Base-by-base conservation (phyloP, 2,113 vertebrate genomes). In the Bolborhynchus lineola region DNA sequence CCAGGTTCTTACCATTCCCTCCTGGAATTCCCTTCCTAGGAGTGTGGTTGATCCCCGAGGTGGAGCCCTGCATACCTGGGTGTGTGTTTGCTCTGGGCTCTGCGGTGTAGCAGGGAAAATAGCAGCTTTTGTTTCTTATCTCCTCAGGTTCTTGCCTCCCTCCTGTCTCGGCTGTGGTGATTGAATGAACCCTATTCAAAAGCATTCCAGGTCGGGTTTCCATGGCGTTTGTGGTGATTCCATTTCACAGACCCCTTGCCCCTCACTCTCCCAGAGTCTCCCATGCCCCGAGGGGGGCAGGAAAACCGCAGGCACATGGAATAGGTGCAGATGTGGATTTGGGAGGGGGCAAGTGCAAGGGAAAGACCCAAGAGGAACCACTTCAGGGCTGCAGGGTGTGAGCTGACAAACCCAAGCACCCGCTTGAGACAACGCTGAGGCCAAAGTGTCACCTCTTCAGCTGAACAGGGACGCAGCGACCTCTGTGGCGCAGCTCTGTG, bases 121-220 rank as follows among this genome's bases (percentile, higher is more conserved):
- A 95, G 39, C 64, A 46, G 60, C 86, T 90, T 95, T 97, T 97
- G 96, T 96, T 88, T 31, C 55, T 95, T 97, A 97, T 96, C 96
- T 96, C 33, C 83, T 82, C 63, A 0, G 13, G 3, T n/a, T 53
- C 82, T 95, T 83, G 86, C 82, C 68, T 81, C 79, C 75, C 31
- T 12, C 1, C 0, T 19, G 16, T 9, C 72, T 75, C n/a, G 9
- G n/a, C 23, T 39, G 11, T 1, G 10, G 55, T 50, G 55, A 75
- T 78, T 55, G 41, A 86, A 83, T 53, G 39, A 86, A 67, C 50
- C 31, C 4, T 20, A 39, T 82, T 55, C 52, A 60, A 64, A 90
- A 33, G 49, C 53, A 23, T 81, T 65, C 35, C 47, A 16, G 24
- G 9, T 14, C 0, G 0, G 37, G 35, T 31, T 80, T 72, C 70